A percentile compares a stretch with the other conserved stretches of the same genome.
Conservation (phyloP, 1,140 invertebrate genomes). For the Drosophila ohnishii region DNA sequence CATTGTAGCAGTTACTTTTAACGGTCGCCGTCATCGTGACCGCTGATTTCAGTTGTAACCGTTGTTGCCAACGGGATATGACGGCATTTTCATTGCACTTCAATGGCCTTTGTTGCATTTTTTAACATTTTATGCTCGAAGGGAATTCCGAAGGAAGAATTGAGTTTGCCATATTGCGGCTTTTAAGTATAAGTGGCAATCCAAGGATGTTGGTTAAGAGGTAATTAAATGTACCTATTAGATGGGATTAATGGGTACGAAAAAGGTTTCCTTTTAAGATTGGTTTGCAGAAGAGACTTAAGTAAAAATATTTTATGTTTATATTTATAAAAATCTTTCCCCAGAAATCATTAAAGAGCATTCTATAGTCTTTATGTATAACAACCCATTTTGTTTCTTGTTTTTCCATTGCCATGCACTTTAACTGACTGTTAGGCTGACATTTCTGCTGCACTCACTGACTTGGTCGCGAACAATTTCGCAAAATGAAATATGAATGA, state of each 20-base stretch:
- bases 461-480: conserved; percentile 61
- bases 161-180: neutral
- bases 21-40: conserved; percentile 35
- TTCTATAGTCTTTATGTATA: neutral
- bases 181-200: conserved; percentile 2
- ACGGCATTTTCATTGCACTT: conserved; percentile 63
- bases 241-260: neutral
- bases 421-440: conserved; percentile 58
- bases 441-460: conserved; percentile 24
- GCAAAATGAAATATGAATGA: conserved; percentile 80
- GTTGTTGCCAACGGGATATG: conserved; percentile 54
- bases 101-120: conserved; percentile 52
- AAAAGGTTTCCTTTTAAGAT: too few relatives aligned
- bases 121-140: conserved; percentile 4
- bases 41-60: conserved; percentile 27
- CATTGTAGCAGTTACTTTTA: conserved; percentile 51
- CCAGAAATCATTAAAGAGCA: neutral
- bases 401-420: conserved; percentile 49
- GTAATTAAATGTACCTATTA: conserved; percentile 1
- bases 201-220: neutral
- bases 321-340: too few relatives aligned
- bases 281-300: too few relatives aligned
- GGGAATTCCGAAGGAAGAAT: conserved; percentile 1
- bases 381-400: neutral
- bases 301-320: too few relatives aligned